Evolutionary conservation across 2,888 invertebrate genomes (phyloP), one percentile per base, ranked within the genome.

Genomic region (Tanypteryx hageni): DNA sequence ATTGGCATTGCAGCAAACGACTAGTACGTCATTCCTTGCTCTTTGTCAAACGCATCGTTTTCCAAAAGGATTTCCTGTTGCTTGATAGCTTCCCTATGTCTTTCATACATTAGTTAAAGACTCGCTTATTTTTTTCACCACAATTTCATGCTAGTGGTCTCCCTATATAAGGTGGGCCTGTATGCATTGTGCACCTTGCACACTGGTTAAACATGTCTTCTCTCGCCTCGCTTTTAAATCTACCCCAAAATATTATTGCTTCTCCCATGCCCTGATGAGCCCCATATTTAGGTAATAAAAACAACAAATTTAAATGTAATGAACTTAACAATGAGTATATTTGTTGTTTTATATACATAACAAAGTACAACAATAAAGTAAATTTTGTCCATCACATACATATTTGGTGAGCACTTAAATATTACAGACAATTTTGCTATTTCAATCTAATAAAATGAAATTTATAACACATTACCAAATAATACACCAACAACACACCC

Each of bases 341-440:
- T 86, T 86, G 22, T 18, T 86, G 61, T 86, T 86, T 85, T 86
- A 86, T 86, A 64, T 86, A 86, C 86, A 86, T 31, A 86, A 86
- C 86, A 86, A 86, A 27, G 61, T 86, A 61, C 31, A 61, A 86
- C 86, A 86, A 86, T 59, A 86, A 61, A 86, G 61, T 86, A 86
- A 68, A 31, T 61, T 86, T 86, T 64, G 61, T 61, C 61, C 86
- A 86, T 86, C 86, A 86, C 86, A 61, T 64, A 86, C 86, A 61
- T 86, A 61, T 86, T 86, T 86, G 86, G 86, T 61, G 61, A 86
- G 31, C 18, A 86, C 86, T 86, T 86, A 61, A 27, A 64, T 31
- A 64, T 86, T 61, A 86, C 86, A 83, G 44, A 44, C 44, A 44
- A 44, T 44, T 83, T 83, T 83, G 56, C 83, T 56, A n/a, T 83